Base-by-base conservation (phyloP, 2,113 vertebrate species). In the Orientallactaga bullata region DNA sequence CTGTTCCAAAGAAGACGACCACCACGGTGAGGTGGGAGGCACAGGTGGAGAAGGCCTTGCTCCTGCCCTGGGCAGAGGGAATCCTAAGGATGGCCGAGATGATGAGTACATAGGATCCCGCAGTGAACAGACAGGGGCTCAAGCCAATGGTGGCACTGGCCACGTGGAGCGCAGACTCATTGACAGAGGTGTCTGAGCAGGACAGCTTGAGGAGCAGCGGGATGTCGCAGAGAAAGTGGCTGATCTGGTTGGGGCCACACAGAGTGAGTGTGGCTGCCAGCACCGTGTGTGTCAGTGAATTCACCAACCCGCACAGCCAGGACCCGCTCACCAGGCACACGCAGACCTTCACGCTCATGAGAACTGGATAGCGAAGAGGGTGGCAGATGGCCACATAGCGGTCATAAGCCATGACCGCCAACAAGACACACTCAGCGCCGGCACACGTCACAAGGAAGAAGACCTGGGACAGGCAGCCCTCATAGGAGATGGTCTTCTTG, bases 371-470 rank as follows among this genome's bases (percentile, higher is more conserved):
- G 7, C 63, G 95, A 51, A 96, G 85, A 47, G 96, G 96, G 15
- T 58, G 47, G 28, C 95, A 97, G 35, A 97, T 97, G 84, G 97
- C 97, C 5, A 95, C 91, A 26, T 66, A 97, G 37, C 73, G 85
- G 58, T 98, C 97, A 60, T 97, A 96, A 35, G 97, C 95, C 96
- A 96, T 96, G 28, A 90, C 71, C 3, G 95, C 94, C 91, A 97
- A 51, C 0, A 95, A 69, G 11, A 94, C 81, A 85, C 90, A 0
- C 1, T 97, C 90, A 17, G 88, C 66, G 24, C 76, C 85, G 11
- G 80, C 58, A n/a, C 94, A 88, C 0, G 89, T 85, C 4, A 95
- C 21, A 83, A 83, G 66, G 2, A 96, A 94, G 5, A 95, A 96
- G 26, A 90, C 11, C 81, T 96, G 92, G 68, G 96, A 87, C 5